phyloP scores from a whole-genome alignment of 2,888 invertebrate species.

The Phortica magna region DNA sequence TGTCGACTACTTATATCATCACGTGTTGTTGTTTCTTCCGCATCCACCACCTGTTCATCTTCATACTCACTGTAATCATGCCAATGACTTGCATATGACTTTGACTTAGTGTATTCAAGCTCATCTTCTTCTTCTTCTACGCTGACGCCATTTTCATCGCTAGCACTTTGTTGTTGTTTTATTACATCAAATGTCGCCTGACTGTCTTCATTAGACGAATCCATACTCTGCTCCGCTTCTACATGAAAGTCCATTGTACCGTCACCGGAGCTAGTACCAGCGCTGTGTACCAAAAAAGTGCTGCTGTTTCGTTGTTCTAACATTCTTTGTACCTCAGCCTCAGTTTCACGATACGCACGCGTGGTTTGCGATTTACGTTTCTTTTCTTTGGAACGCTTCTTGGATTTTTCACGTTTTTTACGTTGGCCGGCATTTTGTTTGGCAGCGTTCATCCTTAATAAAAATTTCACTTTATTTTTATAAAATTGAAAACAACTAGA shows the following conservation, averaged over 20 bases:
- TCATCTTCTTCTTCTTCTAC: background rate
- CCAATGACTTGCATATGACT: background rate
- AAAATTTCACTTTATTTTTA: constrained; percentile 2
- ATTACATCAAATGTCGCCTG: background rate
- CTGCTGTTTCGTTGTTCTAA: constrained; percentile 46
- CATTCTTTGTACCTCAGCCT: constrained; percentile 66
- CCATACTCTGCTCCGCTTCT: constrained; percentile 20
- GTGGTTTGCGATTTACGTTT: constrained; percentile 68
- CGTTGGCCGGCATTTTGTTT: background rate
- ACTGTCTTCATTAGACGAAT: constrained; percentile 1
- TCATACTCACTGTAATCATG: background rate
- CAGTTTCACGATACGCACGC: constrained; percentile 64
- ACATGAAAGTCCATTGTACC: constrained; percentile 16
- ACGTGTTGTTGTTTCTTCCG: background rate
- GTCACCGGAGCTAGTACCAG: constrained; percentile 1
- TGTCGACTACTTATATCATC: background rate
- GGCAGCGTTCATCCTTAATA: background rate
- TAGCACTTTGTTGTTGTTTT: background rate
- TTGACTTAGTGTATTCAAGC: background rate
- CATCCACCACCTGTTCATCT: background rate
- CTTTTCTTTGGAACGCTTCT: constrained; percentile 35
- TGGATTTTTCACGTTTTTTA: constrained; percentile 43
- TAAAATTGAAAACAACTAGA: background rate
- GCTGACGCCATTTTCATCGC: background rate
- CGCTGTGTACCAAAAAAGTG: constrained; percentile 31